These are phyloP conservation scores for Dasypolia templi DNA, from an alignment of 2,888 invertebrate species.

Conservation along the genomic window DNA sequence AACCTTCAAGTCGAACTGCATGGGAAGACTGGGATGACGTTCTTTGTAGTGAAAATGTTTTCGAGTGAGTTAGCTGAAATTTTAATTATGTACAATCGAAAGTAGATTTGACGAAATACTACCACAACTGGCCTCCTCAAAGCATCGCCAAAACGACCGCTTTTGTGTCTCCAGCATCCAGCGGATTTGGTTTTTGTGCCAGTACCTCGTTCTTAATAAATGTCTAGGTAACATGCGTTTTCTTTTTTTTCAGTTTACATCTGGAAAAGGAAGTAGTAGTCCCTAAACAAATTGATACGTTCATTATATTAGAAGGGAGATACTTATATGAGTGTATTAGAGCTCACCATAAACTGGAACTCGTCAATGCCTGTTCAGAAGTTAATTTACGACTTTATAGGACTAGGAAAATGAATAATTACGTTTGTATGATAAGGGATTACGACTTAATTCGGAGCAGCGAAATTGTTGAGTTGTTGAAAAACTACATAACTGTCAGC, in stretches of 20 bases:
- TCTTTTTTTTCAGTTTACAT: constrained; percentile 75
- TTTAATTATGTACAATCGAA: background rate
- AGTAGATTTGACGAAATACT: background rate
- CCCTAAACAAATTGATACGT: constrained; percentile 74
- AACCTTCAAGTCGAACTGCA: constrained; percentile 81
- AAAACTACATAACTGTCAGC: constrained; percentile 75
- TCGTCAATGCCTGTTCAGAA: constrained; percentile 77
- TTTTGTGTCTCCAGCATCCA: background rate
- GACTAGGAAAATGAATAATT: constrained; percentile 71
- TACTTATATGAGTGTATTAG: constrained; percentile 80
- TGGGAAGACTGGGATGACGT: constrained; percentile 89
- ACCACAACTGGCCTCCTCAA: background rate
- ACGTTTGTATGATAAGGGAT: constrained; percentile 81
- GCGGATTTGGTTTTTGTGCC: background rate
- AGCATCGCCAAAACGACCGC: background rate
- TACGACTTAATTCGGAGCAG: constrained; percentile 82
- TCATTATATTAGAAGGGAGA: constrained; percentile 84
- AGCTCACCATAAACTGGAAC: constrained; percentile 69
- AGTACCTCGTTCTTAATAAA: background rate
- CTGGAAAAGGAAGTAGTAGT: constrained; percentile 72
- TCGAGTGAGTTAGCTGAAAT: constrained; percentile 67
- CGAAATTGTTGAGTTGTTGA: constrained; percentile 82
- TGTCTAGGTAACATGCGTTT: background rate
- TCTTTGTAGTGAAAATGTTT: constrained; percentile 59
- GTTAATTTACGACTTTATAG: constrained; percentile 79